A percentile compares a stretch with the other conserved stretches of the same genome.
phyloP scores from a whole-genome alignment of 2,888 invertebrate genomes.

The Sussaba pulchella region DNA sequence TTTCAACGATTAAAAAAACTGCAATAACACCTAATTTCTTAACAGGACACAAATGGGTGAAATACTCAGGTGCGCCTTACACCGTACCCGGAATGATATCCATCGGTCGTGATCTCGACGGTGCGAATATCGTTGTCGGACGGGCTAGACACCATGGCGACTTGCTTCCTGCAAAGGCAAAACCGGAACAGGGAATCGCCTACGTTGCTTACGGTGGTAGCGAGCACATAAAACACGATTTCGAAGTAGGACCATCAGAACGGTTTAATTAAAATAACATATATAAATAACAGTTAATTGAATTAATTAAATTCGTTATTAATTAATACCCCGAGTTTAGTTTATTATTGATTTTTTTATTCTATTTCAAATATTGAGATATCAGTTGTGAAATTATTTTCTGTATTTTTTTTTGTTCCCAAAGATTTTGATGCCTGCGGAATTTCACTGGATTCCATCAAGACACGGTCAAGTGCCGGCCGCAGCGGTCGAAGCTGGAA shows the following conservation, averaged over 20 bases:
- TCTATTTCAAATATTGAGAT: not conserved
- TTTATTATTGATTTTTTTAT: too few relatives aligned
- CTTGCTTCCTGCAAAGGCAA: constrained; percentile 73
- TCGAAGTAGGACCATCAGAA: constrained; percentile 72
- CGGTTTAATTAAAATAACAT: too few relatives aligned
- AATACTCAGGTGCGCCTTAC: constrained; percentile 72
- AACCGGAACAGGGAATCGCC: constrained; percentile 72
- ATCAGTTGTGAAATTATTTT: too few relatives aligned
- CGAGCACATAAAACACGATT: constrained; percentile 70
- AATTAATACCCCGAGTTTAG: too few relatives aligned
- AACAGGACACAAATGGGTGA: constrained; percentile 76
- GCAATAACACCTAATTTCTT: not conserved
- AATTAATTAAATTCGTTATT: too few relatives aligned
- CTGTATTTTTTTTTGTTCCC: too few relatives aligned
- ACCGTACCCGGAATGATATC: constrained; percentile 75
- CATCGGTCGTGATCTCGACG: constrained; percentile 81
- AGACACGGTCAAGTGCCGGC: constrained; percentile 78
- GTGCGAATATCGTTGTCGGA: constrained; percentile 81
- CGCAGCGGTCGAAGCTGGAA: constrained; percentile 82
- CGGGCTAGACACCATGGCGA: constrained; percentile 73
- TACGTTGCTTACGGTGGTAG: constrained; percentile 68
- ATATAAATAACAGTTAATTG: too few relatives aligned
- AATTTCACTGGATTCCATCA: constrained; percentile 75
- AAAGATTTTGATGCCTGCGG: constrained; percentile 77
- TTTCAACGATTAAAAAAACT: too few relatives aligned